A percentile compares a stretch with the other conserved stretches of the same genome.
These are phyloP conservation scores for Tetramorium alpestre DNA, from an alignment of 1,140 invertebrate species.

Conservation along the genomic window DNA sequence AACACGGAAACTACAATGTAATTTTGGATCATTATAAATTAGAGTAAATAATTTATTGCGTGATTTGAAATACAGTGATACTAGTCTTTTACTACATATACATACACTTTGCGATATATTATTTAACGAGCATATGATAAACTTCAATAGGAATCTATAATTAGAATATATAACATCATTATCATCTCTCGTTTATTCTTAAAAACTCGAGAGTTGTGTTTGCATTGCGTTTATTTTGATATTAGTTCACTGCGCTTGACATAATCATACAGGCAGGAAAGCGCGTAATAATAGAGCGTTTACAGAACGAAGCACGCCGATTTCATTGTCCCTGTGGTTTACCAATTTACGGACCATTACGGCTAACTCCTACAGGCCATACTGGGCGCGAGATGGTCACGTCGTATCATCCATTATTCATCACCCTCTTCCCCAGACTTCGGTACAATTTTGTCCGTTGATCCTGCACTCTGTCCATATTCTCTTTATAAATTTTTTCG, in stretches of 20 bases:
- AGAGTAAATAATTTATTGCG: background rate
- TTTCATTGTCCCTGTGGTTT: slow-evolving; percentile 81
- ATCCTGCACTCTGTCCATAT: slow-evolving; percentile 52
- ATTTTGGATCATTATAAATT: background rate
- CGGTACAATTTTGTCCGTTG: slow-evolving; percentile 66
- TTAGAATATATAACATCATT: background rate
- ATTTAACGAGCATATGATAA: background rate
- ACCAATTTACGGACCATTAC: slow-evolving; percentile 83
- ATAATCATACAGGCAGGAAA: slow-evolving; percentile 75
- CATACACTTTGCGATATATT: background rate
- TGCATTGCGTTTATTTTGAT: slow-evolving; percentile 12
- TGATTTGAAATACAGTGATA: background rate
- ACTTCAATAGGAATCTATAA: background rate
- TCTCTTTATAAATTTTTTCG: slow-evolving; percentile 59
- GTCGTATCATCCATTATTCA: slow-evolving; percentile 84
- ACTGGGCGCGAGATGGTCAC: slow-evolving; percentile 75
- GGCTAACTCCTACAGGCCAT: slow-evolving; percentile 79
- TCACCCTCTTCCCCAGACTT: slow-evolving; percentile 77
- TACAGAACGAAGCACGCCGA: slow-evolving; percentile 75
- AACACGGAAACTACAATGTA: background rate
- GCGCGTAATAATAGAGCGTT: slow-evolving; percentile 79
- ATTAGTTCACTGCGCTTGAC: slow-evolving; percentile 51
- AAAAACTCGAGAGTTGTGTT: background rate
- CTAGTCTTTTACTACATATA: background rate
- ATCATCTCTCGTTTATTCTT: background rate